Conservation (phyloP, 2,888 invertebrate species). For the Scaptomyza parva region DNA sequence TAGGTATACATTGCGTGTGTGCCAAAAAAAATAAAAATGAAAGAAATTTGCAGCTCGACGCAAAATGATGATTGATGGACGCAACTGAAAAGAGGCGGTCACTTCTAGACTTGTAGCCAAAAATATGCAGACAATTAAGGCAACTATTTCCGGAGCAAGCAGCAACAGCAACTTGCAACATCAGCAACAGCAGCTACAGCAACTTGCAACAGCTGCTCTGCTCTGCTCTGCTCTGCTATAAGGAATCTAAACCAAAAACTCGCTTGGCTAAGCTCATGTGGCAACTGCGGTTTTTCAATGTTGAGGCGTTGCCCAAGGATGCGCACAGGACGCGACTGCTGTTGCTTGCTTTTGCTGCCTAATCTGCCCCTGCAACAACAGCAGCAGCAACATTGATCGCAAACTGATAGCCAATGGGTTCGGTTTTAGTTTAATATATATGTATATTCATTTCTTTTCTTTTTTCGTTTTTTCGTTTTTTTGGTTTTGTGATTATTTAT, state of each 20-base stretch:
- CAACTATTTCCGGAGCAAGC: slow-evolving; percentile 38
- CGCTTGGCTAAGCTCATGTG: slow-evolving; percentile 34
- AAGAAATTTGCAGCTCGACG: slow-evolving; percentile 12
- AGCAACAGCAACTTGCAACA: slow-evolving; percentile 4
- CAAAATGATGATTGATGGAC: slow-evolving; percentile 41
- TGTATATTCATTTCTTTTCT: neutral
- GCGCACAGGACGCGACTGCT: slow-evolving; percentile 33
- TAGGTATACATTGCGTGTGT: slow-evolving; percentile 27
- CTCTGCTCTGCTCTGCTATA: no score
- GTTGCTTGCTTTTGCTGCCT: slow-evolving; percentile 37
- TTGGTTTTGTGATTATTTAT: slow-evolving; percentile 49
- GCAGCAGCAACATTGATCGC: slow-evolving; percentile 62
- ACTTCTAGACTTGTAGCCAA: slow-evolving; percentile 30
- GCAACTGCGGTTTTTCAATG: slow-evolving; percentile 38
- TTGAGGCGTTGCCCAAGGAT: slow-evolving; percentile 54
- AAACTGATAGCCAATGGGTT: slow-evolving; percentile 64
- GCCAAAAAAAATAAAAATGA: neutral
- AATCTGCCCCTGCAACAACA: slow-evolving; percentile 46
- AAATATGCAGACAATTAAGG: slow-evolving; percentile 54
- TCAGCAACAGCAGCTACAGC: slow-evolving; percentile 10
- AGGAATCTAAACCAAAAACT: slow-evolving; percentile 26
- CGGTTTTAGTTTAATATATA: slow-evolving; percentile 9
- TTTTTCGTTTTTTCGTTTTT: neutral
- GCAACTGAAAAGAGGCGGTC: slow-evolving; percentile 2
- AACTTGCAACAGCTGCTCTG: slow-evolving; percentile 47